Evolutionary conservation across 2,113 vertebrate species (phyloP).

Genomic region (Hippocampus mohnikei): DNA sequence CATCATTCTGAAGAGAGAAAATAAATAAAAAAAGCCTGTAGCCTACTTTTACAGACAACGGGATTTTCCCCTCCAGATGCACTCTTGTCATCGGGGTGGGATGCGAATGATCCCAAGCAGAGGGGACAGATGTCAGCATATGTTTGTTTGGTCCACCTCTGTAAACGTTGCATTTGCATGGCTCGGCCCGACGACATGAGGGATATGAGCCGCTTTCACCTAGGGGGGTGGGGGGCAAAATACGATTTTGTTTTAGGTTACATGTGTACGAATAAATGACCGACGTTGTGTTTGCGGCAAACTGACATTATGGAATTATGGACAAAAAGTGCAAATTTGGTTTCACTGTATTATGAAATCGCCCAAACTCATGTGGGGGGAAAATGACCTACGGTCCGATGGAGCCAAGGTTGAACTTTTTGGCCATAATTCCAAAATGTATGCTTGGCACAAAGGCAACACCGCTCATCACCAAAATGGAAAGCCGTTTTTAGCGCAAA

Average conservation of each 20-base stretch:
- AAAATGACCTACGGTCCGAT: too few species aligned
- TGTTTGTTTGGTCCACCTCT: constrained; percentile 41
- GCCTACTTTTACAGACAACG: constrained; percentile 49
- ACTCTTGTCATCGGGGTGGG: not conserved
- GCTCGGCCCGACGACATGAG: constrained; percentile 7
- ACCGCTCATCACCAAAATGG: too few species aligned
- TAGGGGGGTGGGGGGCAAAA: too few species aligned
- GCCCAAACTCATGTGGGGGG: too few species aligned
- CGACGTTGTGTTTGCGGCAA: not conserved
- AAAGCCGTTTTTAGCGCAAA: too few species aligned
- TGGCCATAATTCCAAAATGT: too few species aligned
- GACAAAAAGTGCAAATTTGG: not conserved
- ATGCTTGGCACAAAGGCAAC: too few species aligned
- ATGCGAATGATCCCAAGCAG: constrained; percentile 31
- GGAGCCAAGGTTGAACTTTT: too few species aligned
- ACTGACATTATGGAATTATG: not conserved
- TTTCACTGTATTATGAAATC: too few species aligned
- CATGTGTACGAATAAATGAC: not conserved
- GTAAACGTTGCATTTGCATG: constrained; percentile 33
- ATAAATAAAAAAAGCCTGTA: constrained; percentile 51
- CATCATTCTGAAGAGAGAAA: constrained; percentile 53
- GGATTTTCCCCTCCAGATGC: constrained; percentile 35
- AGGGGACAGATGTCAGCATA: constrained; percentile 42
- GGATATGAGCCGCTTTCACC: constrained; percentile 3
- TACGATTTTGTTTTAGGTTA: not conserved